phyloP scores from a whole-genome alignment of 1,140 invertebrate species.

The Apis cerana region DNA sequence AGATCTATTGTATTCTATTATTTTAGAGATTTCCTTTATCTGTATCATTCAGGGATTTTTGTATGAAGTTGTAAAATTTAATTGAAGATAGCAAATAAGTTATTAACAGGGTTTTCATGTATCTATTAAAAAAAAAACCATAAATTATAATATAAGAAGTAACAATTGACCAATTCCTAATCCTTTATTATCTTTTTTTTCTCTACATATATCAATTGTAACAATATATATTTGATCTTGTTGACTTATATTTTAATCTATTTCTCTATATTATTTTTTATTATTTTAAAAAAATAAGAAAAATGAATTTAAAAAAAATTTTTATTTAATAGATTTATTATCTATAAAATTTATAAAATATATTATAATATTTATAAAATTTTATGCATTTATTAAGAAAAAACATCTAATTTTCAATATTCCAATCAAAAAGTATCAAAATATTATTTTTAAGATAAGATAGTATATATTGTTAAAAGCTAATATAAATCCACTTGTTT shows the following conservation, averaged over 20 bases:
- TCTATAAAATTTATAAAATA: too few species aligned
- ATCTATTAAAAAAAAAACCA: background rate
- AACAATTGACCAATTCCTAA: background rate
- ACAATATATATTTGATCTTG: background rate
- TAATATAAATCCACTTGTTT: background rate
- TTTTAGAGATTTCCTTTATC: slow-evolving; percentile 26
- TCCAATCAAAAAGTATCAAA: background rate
- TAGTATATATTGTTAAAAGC: background rate
- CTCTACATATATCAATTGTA: background rate
- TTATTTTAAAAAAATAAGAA: background rate
- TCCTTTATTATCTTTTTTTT: background rate
- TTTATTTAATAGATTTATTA: too few species aligned
- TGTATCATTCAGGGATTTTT: background rate
- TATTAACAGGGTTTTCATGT: slow-evolving; percentile 1
- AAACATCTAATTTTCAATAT: background rate
- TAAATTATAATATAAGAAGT: slow-evolving; percentile 5
- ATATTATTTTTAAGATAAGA: background rate
- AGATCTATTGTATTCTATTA: slow-evolving; percentile 32
- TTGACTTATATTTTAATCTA: background rate
- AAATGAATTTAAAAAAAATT: background rate
- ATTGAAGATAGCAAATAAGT: slow-evolving; percentile 2
- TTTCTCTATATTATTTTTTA: background rate
- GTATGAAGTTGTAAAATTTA: background rate
- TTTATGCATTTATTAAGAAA: background rate
- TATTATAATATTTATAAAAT: background rate